Percentiles rank a stretch among this genome's conserved stretches.
Conservation (phyloP, 64 coral and sea anemone genomes). For the Catalaphyllia jardinei region DNA sequence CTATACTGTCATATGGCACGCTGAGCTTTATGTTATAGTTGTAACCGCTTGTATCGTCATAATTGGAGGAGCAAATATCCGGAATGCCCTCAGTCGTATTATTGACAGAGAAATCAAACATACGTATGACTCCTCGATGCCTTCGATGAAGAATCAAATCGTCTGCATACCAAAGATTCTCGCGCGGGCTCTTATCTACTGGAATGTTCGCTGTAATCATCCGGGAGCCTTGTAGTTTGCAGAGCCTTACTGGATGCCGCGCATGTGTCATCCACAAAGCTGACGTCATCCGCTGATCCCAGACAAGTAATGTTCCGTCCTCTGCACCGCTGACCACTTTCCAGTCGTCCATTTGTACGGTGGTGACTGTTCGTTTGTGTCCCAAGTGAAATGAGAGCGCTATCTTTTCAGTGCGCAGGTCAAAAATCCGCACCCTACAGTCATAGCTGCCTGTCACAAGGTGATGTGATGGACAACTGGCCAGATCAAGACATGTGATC, state of each 20-base stretch:
- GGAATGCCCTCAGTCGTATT: constrained; percentile 79
- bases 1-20: constrained; percentile 89
- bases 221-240: constrained; percentile 64
- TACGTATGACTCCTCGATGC: constrained; percentile 73
- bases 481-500: constrained; percentile 85
- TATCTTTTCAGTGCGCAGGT: constrained; percentile 70
- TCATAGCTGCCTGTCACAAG: constrained; percentile 89
- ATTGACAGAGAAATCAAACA: constrained; percentile 76
- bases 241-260: constrained; percentile 79
- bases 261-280: constrained; percentile 82
- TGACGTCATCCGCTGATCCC: constrained; percentile 80
- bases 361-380: constrained; percentile 62
- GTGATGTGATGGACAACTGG: constrained; percentile 34
- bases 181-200: constrained; percentile 57
- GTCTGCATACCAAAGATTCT: constrained; percentile 87
- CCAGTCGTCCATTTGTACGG: constrained; percentile 92
- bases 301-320: constrained; percentile 79
- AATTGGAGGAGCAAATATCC: constrained; percentile 82
- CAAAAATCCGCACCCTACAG: constrained; percentile 86
- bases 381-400: constrained; percentile 53
- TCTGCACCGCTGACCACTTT: constrained; percentile 90
- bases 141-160: constrained; percentile 92
- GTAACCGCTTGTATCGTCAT: constrained; percentile 90
- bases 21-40: constrained; percentile 96
- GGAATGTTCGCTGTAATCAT: constrained; percentile 87